These are phyloP conservation scores for Trissolcus japonicus DNA, from an alignment of 2,888 invertebrate species.

Conservation along the genomic window DNA sequence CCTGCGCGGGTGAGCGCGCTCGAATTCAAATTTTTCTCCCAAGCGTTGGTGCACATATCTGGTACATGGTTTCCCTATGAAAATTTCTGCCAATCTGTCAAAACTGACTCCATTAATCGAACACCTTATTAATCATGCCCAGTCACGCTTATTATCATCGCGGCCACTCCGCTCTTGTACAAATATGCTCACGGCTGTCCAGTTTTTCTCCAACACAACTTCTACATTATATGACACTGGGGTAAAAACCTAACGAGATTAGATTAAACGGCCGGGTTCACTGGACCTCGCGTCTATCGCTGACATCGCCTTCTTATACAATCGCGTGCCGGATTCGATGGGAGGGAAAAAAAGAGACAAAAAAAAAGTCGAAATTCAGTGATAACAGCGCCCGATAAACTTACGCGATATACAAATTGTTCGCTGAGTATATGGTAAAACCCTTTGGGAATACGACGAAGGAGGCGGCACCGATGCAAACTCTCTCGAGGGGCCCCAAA, in stretches of 20 bases:
- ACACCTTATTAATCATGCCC: constrained; percentile 40
- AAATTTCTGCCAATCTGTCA: constrained; percentile 28
- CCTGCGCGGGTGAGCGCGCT: neutral
- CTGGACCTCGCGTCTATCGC: constrained; percentile 46
- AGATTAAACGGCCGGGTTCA: constrained; percentile 40
- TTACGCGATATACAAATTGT: neutral
- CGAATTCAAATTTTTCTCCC: neutral
- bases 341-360: neutral
- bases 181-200: constrained; percentile 54
- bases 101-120: constrained; percentile 1
- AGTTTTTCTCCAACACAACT: constrained; percentile 50
- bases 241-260: constrained; percentile 42
- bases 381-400: constrained; percentile 32
- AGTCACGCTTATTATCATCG: constrained; percentile 44
- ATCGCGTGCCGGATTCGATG: constrained; percentile 28
- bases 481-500: too few relatives aligned
- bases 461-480: constrained; percentile 1
- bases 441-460: constrained; percentile 5
- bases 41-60: constrained; percentile 5
- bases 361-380: constrained; percentile 13
- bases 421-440: neutral
- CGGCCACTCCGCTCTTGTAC: constrained; percentile 41
- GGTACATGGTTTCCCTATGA: constrained; percentile 1
- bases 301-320: constrained; percentile 33
- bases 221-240: constrained; percentile 52